A percentile compares a stretch with the other conserved stretches of the same genome.
Evolutionary conservation across 2,113 vertebrate genomes (phyloP).

Genomic region (Stigmatopora argus): DNA sequence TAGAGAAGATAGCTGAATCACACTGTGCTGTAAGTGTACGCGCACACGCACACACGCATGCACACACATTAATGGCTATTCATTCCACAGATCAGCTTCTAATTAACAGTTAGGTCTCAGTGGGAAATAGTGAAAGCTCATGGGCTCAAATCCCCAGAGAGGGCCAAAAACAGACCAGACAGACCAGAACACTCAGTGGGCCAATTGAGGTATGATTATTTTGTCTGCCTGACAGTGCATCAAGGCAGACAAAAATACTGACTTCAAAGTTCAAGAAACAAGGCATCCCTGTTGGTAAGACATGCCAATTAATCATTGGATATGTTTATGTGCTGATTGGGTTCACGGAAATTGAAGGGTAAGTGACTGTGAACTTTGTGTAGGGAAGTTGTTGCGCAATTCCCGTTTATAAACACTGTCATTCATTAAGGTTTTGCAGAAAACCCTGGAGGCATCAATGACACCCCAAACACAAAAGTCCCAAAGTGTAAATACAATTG

Average conservation of each 20-base stretch:
- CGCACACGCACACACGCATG: conserved; percentile 34
- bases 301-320: conserved; percentile 1
- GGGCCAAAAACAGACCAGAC: conserved; percentile 48
- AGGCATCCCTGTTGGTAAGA: background rate
- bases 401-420: background rate
- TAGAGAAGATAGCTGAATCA: conserved; percentile 56
- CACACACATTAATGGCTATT: conserved; percentile 54
- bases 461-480: too few relatives aligned
- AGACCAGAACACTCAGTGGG: conserved; percentile 26
- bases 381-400: background rate
- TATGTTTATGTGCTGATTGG: background rate
- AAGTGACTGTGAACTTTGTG: background rate
- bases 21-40: conserved; percentile 34
- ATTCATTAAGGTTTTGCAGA: background rate
- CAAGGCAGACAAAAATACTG: background rate
- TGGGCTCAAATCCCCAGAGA: conserved; percentile 59
- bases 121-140: conserved; percentile 50
- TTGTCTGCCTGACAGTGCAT: conserved; percentile 11
- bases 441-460: too few relatives aligned
- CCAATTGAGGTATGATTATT: conserved; percentile 15
- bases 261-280: background rate
- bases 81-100: conserved; percentile 59
- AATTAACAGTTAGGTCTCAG: conserved; percentile 66
- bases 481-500: too few relatives aligned
- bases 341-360: background rate